phyloP scores from a whole-genome alignment of 1,140 invertebrate genomes.

The Luehdorfia chinensis region DNA sequence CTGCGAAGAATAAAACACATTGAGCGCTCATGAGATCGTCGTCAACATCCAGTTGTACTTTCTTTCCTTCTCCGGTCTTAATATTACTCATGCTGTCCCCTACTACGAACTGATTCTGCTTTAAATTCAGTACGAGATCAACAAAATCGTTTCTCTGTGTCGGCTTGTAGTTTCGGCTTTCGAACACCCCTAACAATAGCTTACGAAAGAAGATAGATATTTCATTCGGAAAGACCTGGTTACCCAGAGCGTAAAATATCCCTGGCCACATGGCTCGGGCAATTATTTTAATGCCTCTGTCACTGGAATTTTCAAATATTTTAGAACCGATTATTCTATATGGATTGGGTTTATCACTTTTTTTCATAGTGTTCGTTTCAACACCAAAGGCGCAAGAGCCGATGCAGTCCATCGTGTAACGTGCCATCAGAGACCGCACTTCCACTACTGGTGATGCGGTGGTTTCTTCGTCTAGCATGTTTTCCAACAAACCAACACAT shows the following conservation, averaged over 20 bases:
- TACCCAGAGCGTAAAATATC: constrained; percentile 27
- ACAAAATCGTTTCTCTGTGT: constrained; percentile 29
- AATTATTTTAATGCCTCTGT: constrained; percentile 19
- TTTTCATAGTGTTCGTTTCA: constrained; percentile 21
- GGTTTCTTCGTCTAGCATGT: constrained; percentile 15
- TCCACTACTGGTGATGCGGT: constrained; percentile 7
- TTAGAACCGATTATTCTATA: constrained; percentile 21
- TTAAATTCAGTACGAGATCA: constrained; percentile 29
- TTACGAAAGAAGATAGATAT: constrained; percentile 25
- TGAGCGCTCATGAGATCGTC: constrained; percentile 25
- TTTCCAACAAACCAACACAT: constrained; percentile 17
- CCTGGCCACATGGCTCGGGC: constrained; percentile 29
- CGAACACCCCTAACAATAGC: constrained; percentile 21
- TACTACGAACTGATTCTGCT: constrained; percentile 19
- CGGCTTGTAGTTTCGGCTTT: constrained; percentile 18
- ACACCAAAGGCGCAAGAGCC: constrained; percentile 31
- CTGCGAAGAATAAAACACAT: constrained; percentile 27
- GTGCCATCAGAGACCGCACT: constrained; percentile 19
- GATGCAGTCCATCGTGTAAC: constrained; percentile 30
- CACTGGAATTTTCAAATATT: constrained; percentile 26
- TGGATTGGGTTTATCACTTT: constrained; percentile 16
- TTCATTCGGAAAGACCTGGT: constrained; percentile 22
- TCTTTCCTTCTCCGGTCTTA: constrained; percentile 13
- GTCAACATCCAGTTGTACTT: constrained; percentile 18
- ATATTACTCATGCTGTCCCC: constrained; percentile 22